Evolutionary conservation across 2,797 vertebrate species (phyloP).

Genomic region (Leptodactylus fallax): DNA sequence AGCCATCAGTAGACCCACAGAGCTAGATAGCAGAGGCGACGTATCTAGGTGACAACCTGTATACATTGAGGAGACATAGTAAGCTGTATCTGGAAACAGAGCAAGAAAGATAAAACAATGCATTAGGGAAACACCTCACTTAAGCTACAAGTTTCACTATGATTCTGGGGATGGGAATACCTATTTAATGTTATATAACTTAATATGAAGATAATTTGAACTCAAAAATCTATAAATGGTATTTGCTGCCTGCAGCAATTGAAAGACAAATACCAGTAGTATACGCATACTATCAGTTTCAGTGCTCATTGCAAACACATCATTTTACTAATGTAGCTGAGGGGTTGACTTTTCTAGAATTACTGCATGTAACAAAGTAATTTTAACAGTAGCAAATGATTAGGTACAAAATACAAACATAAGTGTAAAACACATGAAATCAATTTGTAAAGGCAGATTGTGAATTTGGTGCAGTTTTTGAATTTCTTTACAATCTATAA

Average conservation of each 20-base stretch:
- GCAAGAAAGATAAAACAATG: too few species aligned
- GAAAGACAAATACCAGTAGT: background rate
- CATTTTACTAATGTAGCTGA: background rate
- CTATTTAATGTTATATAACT: background rate
- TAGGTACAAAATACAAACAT: background rate
- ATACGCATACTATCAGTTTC: slow-evolving; percentile 3
- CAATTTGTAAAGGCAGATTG: too few species aligned
- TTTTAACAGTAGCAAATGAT: background rate
- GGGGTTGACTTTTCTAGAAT: background rate
- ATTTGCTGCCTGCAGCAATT: background rate
- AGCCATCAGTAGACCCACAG: too few species aligned
- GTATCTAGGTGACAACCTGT: too few species aligned
- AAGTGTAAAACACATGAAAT: background rate
- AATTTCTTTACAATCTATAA: too few species aligned
- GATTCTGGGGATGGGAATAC: too few species aligned
- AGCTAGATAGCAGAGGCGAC: too few species aligned
- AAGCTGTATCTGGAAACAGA: too few species aligned
- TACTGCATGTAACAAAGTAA: background rate
- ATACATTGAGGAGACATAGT: too few species aligned
- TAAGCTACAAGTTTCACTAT: too few species aligned
- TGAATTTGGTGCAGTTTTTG: too few species aligned
- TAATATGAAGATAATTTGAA: background rate
- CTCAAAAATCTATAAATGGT: background rate
- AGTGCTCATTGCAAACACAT: background rate
- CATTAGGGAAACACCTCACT: too few species aligned